phyloP scores from a whole-genome alignment of 2,888 invertebrate species.

The Boloria selene region DNA sequence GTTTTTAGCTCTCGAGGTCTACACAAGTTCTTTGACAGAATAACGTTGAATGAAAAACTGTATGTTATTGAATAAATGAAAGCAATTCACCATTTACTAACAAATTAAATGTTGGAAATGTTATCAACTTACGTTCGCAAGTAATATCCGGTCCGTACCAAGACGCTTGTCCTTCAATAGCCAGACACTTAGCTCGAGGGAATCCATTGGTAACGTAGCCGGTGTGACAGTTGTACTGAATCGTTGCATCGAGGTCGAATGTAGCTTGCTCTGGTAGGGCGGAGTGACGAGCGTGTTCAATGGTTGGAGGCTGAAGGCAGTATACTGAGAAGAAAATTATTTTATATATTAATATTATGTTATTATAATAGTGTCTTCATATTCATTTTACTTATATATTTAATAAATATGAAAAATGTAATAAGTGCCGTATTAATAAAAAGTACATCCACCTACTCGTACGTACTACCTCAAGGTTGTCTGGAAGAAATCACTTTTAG shows the following conservation, averaged over 20 bases:
- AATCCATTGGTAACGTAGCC: constrained; percentile 97
- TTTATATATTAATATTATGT: too few relatives aligned
- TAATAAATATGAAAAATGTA: too few relatives aligned
- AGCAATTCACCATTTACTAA: background rate
- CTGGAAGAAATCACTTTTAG: too few relatives aligned
- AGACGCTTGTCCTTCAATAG: constrained; percentile 93
- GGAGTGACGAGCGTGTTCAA: constrained; percentile 93
- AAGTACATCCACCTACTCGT: too few relatives aligned
- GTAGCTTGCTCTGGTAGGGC: constrained; percentile 93
- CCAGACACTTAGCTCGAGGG: constrained; percentile 95
- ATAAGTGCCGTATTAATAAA: too few relatives aligned
- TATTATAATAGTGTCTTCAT: too few relatives aligned
- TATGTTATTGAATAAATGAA: too few relatives aligned
- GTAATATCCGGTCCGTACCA: constrained; percentile 99
- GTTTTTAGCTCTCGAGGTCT: too few relatives aligned
- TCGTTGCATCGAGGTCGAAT: constrained; percentile 93
- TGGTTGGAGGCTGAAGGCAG: constrained; percentile 92
- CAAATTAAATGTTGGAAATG: background rate
- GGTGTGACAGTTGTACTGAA: constrained; percentile 96
- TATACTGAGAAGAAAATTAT: constrained; percentile 81
- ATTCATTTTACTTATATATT: too few relatives aligned
- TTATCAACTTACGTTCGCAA: constrained; percentile 91
- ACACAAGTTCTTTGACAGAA: too few relatives aligned
- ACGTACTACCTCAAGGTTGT: too few relatives aligned
- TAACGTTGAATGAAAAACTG: too few relatives aligned